Conservation (phyloP, 2,113 vertebrate species). For the Heptranchias perlo region DNA sequence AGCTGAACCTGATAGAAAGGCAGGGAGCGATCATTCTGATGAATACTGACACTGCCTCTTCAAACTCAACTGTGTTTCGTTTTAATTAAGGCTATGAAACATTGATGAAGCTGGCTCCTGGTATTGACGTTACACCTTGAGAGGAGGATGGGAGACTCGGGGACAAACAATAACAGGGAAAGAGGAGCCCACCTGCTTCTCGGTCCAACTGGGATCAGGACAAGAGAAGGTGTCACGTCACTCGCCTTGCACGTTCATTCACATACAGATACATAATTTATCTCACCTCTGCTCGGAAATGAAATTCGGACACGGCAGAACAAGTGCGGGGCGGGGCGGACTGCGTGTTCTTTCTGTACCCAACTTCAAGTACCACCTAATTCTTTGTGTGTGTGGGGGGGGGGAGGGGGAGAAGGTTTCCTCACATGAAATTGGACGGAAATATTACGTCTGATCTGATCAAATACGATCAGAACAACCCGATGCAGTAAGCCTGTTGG, state of each 20-base stretch:
- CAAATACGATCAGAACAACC: background rate
- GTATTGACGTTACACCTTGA: slow-evolving; percentile 53
- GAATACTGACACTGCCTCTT: background rate
- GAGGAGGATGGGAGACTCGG: slow-evolving; percentile 47
- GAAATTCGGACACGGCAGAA: background rate
- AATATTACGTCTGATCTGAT: background rate
- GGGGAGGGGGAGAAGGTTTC: background rate
- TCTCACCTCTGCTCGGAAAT: slow-evolving; percentile 42
- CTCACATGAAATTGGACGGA: background rate
- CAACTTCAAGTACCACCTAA: background rate
- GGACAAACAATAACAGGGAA: slow-evolving; percentile 52
- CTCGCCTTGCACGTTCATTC: slow-evolving; percentile 49
- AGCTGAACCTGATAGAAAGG: background rate
- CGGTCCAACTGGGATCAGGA: slow-evolving; percentile 50
- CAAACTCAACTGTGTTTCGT: slow-evolving; percentile 40
- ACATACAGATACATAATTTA: slow-evolving; percentile 56
- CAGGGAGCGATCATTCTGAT: background rate
- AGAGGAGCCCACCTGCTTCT: slow-evolving; percentile 55
- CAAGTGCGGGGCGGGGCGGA: no score
- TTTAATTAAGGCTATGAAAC: slow-evolving; percentile 63
- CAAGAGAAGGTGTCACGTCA: slow-evolving; percentile 50
- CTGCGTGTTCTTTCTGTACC: background rate
- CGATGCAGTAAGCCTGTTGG: background rate
- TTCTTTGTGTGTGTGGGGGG: background rate
- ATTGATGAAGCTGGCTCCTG: slow-evolving; percentile 61